These are phyloP conservation scores for Aldrovandia affinis DNA, from an alignment of 2,797 vertebrate species.

Conservation along the genomic window DNA sequence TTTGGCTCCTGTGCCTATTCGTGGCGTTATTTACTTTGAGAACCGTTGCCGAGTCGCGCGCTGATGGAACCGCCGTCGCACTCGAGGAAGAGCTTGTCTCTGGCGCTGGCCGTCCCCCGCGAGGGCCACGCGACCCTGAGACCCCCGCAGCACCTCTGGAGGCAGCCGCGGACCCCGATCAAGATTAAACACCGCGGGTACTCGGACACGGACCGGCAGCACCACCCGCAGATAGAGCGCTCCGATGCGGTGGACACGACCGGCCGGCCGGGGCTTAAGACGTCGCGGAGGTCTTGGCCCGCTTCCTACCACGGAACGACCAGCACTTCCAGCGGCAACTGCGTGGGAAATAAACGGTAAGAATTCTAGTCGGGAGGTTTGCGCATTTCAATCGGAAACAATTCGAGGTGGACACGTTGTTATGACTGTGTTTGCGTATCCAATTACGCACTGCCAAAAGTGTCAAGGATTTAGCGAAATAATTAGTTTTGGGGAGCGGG, in stretches of 20 bases:
- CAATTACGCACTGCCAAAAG: background rate
- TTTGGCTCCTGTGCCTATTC: constrained; percentile 55
- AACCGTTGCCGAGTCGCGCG: constrained; percentile 58
- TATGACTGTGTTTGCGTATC: background rate
- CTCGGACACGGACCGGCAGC: constrained; percentile 88
- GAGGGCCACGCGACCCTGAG: constrained; percentile 88
- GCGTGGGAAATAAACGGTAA: constrained; percentile 84
- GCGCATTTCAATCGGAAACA: background rate
- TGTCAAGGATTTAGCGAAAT: constrained; percentile 69
- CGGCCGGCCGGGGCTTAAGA: constrained; percentile 89
- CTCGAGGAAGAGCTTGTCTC: constrained; percentile 88
- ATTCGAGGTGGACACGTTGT: background rate
- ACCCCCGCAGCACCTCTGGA: constrained; percentile 93
- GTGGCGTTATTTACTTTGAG: constrained; percentile 28
- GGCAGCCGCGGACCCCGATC: constrained; percentile 93
- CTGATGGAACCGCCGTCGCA: constrained; percentile 86
- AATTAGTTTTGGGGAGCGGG: constrained; percentile 67
- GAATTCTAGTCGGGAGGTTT: constrained; percentile 28
- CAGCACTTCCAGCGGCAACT: constrained; percentile 77
- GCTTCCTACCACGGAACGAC: constrained; percentile 91
- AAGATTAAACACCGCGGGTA: constrained; percentile 93
- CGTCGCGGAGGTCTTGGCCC: constrained; percentile 94
- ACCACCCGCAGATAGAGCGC: constrained; percentile 89
- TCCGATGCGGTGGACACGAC: constrained; percentile 91
- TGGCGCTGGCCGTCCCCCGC: constrained; percentile 87